Evolutionary conservation across 2,113 vertebrate genomes (phyloP), one percentile per base, ranked within the genome.

Genomic region (Dromas ardeola): DNA sequence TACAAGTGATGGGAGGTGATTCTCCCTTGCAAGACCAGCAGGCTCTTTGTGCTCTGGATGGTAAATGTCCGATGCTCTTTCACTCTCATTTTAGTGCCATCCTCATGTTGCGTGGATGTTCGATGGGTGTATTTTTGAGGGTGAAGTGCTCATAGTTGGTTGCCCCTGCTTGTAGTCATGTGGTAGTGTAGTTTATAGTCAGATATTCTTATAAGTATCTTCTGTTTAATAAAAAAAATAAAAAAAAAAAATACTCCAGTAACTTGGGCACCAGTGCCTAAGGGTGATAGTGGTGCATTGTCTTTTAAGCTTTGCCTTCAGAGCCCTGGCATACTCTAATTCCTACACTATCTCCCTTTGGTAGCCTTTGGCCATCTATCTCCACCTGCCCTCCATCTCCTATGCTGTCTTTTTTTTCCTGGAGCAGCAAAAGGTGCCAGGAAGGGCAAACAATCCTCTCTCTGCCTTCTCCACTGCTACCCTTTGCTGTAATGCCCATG

Each of bases 21-120:
- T 47, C 20, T 36, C 7, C 38, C 36, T 61, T 65, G 27, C 27
- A n/a, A 45, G 38, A n/a, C 23, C 40, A 59, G 22, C 10, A 50
- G 43, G 14, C 6, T 36, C 11, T 49, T 72, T 34, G 27, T 6
- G 9, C 11, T 43, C 61, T 5, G 2, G 0, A 0, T 16, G 27
- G 53, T 23, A 26, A 58, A 15, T 17, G 5, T 0, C 4, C 1
- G 34, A 36, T 27, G 13, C 19, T 52, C n/a, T n/a, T 66, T 61
- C 8, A 5, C 10, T 25, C 42, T 56, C 2, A 0, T 34, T 69
- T 87, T 70, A 12, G 14, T 53, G 42, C 50, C 9, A 1, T n/a
- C 23, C 17, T 55, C 3, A 1, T 0, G 1, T 8, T 38, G 29
- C 2, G 0, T 43, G 29, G 8, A 3, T 15, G 14, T 74, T 61